Base-by-base conservation (phyloP, 2,113 vertebrate genomes). In the Crotalus horridus region DNA sequence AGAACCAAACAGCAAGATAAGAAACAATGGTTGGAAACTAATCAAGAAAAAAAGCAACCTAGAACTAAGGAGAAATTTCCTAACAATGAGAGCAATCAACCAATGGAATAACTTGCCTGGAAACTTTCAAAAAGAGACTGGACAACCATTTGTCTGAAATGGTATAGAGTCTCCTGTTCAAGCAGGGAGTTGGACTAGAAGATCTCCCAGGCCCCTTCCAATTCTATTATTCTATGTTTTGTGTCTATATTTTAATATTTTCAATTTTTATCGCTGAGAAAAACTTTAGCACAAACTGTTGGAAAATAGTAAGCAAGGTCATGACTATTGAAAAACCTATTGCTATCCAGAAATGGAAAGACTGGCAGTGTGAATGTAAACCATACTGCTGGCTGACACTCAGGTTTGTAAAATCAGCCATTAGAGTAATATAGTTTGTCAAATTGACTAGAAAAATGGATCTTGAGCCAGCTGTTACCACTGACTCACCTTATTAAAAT, bases 401-500 rank as follows among this genome's bases (percentile, higher is more conserved):
- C 69, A 87, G 6, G 43, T 92, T 92, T 93, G 24, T 56, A 43
- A 94, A 93, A 93, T 1, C 1, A 85, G 21, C 1, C 7, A 10
- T 26, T 92, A 43, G 6, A 93, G 91, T 87, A 54, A 93, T 85
- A 11, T 85, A 69, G 21, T 23, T 95, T 94, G 15, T 3, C 61
- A 91, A 94, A 92, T 6, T 0, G 0, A 93, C 6, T 43, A 91
- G 56, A 91, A 92, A 91, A 90, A 23, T 90, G 54, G 0, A 33
- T 69, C 91, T 46, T 93, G 56, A 2, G 1, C 3, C 24, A 94
- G 21, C 15, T 5, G 6, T 61, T 88, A 11, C 21, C 92, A 58
- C 11, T 59, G 46, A 94, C 29, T 93, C 26, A 59, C n/a, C 64
- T 91, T 93, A 95, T 95, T 53, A 43, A 88, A 93, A 93, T 74